Evolutionary conservation across 2,797 vertebrate species (phyloP).

Genomic region (Bucorvus abyssinicus): DNA sequence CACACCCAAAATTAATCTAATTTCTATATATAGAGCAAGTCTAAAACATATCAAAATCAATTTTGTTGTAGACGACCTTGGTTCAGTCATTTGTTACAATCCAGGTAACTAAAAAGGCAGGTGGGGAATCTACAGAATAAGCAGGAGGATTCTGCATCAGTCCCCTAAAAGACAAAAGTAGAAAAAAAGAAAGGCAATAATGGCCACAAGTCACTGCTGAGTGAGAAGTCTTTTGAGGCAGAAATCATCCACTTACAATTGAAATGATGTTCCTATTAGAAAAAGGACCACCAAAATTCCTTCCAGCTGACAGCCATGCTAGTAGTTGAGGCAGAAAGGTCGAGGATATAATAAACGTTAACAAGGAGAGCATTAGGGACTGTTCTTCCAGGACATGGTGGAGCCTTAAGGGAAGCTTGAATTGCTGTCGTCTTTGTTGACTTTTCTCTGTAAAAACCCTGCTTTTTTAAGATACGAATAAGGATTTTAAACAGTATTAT

Average conservation of each 20-base stretch:
- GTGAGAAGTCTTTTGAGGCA: background rate
- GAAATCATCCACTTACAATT: background rate
- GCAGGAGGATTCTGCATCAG: background rate
- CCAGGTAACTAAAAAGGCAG: background rate
- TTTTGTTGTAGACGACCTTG: background rate
- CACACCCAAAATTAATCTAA: conserved; percentile 13
- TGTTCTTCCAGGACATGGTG: background rate
- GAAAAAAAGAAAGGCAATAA: background rate
- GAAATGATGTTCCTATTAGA: background rate
- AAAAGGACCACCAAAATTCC: background rate
- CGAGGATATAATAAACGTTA: background rate
- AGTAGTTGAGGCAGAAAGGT: background rate
- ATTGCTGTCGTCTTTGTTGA: background rate
- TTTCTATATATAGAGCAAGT: background rate
- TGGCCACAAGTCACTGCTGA: background rate
- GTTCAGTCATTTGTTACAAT: background rate
- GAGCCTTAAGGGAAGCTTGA: background rate
- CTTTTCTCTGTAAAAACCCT: conserved; percentile 1
- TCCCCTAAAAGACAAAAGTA: background rate
- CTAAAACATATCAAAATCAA: conserved; percentile 31
- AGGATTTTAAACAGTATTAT: conserved; percentile 16
- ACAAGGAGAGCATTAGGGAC: background rate
- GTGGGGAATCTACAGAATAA: background rate
- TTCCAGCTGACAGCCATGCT: background rate
- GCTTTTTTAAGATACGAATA: background rate